Evolutionary conservation across 1,140 invertebrate genomes (phyloP).

Genomic region (Mycetomoellerius zeteki): DNA sequence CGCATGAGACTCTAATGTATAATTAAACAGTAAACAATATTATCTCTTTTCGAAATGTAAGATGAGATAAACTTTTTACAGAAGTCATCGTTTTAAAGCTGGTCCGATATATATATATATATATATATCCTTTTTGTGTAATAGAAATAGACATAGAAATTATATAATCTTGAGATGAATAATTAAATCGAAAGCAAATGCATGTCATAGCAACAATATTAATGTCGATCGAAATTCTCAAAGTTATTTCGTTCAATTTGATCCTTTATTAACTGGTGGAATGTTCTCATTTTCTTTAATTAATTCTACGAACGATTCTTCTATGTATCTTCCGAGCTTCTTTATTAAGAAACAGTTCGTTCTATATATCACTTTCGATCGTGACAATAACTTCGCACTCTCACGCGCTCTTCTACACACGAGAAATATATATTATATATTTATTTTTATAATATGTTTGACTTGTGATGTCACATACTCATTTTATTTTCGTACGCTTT

Average conservation of each 20-base stretch:
- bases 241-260: slow-evolving; percentile 50
- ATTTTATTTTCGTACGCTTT: slow-evolving; percentile 47
- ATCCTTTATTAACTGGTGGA: slow-evolving; percentile 61
- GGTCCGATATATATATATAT: slow-evolving; percentile 47
- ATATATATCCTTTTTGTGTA: slow-evolving; percentile 16
- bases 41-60: slow-evolving; percentile 40
- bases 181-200: slow-evolving; percentile 70
- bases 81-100: slow-evolving; percentile 51
- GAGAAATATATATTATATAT: slow-evolving; percentile 75
- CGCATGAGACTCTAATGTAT: slow-evolving; percentile 43
- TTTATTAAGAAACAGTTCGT: slow-evolving; percentile 54
- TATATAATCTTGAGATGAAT: slow-evolving; percentile 59
- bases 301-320: slow-evolving; percentile 54
- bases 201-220: slow-evolving; percentile 57
- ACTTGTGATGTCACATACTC: slow-evolving; percentile 53
- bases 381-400: slow-evolving; percentile 76
- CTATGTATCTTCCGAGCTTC: slow-evolving; percentile 50
- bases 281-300: slow-evolving; percentile 63
- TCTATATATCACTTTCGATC: slow-evolving; percentile 69
- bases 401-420: slow-evolving; percentile 68
- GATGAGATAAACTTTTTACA: slow-evolving; percentile 40
- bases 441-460: slow-evolving; percentile 71
- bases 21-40: slow-evolving; percentile 51
- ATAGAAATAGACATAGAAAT: slow-evolving; percentile 58
- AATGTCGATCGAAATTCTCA: slow-evolving; percentile 37